Percentiles rank a stretch among this genome's conserved stretches.
Conservation (phyloP, 2,888 invertebrate species). For the Dryocosmus kuriphilus region DNA sequence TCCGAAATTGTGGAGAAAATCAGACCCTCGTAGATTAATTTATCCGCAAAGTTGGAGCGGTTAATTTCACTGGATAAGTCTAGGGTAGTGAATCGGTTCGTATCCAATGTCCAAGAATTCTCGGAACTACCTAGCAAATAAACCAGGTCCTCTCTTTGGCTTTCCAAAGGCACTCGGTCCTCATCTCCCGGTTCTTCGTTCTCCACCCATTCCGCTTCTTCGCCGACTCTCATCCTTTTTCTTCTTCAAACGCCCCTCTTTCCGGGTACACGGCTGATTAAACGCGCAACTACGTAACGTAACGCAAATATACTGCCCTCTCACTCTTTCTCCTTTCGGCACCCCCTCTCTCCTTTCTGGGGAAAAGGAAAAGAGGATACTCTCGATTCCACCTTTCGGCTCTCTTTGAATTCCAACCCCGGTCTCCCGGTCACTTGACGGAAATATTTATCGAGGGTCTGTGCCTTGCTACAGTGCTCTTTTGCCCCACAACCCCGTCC, state of each 20-base stretch:
- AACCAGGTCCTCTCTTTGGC: slow-evolving; percentile 27
- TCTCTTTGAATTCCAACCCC: slow-evolving; percentile 73
- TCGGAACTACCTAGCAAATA: slow-evolving; percentile 27
- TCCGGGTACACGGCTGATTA: slow-evolving; percentile 75
- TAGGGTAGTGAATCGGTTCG: slow-evolving; percentile 29
- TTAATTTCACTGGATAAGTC: slow-evolving; percentile 31
- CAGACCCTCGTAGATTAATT: slow-evolving; percentile 31
- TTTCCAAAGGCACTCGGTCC: slow-evolving; percentile 33
- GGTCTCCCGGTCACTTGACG: slow-evolving; percentile 73
- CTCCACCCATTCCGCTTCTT: slow-evolving; percentile 47
- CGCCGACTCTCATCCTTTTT: slow-evolving; percentile 60
- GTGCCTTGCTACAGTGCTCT: slow-evolving; percentile 44
- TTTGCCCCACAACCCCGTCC: slow-evolving; percentile 59
- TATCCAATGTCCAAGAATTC: slow-evolving; percentile 38
- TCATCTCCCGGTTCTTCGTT: slow-evolving; percentile 27
- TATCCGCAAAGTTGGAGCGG: slow-evolving; percentile 16
- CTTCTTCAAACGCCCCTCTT: slow-evolving; percentile 69
- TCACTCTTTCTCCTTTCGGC: slow-evolving; percentile 44
- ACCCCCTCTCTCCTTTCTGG: slow-evolving; percentile 49
- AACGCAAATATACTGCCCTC: slow-evolving; percentile 74
- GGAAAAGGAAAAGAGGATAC: slow-evolving; percentile 55
- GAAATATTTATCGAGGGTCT: slow-evolving; percentile 76
- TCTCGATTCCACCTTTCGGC: slow-evolving; percentile 74
- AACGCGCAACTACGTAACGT: slow-evolving; percentile 76
- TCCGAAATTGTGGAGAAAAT: slow-evolving; percentile 5